Conservation (phyloP, 2,113 vertebrate genomes). For the Neogale vison region DNA sequence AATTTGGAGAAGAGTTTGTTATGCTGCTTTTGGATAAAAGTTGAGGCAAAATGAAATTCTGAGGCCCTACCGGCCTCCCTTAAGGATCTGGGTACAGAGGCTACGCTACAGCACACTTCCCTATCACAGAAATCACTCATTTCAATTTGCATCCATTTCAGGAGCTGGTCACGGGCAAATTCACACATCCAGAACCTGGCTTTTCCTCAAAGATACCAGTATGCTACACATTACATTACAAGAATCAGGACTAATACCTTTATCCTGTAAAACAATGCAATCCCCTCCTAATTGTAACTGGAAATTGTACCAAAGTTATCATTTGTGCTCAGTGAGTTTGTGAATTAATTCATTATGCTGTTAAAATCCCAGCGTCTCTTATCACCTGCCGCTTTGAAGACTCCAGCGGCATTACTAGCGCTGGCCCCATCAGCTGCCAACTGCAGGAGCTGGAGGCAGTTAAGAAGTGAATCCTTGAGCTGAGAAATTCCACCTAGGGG, state of each 20-base stretch:
- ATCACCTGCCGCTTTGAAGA: constrained; percentile 56
- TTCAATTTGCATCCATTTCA: constrained; percentile 82
- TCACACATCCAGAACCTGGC: constrained; percentile 82
- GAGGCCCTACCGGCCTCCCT: constrained; percentile 44
- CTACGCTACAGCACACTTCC: constrained; percentile 62
- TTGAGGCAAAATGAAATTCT: constrained; percentile 65
- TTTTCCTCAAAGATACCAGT: constrained; percentile 82
- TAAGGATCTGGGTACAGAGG: constrained; percentile 63
- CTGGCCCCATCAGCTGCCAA: constrained; percentile 63
- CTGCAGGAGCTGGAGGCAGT: constrained; percentile 74
- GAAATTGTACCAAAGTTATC: constrained; percentile 83
- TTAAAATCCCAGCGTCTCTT: constrained; percentile 80
- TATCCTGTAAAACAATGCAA: constrained; percentile 85
- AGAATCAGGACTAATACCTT: constrained; percentile 83
- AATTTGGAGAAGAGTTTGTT: constrained; percentile 29
- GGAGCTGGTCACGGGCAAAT: constrained; percentile 82
- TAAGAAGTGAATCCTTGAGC: constrained; percentile 75
- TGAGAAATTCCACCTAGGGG: constrained; percentile 74
- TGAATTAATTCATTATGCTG: constrained; percentile 78
- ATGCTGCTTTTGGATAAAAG: constrained; percentile 28
- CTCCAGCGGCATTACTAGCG: constrained; percentile 45
- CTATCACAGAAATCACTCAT: constrained; percentile 77
- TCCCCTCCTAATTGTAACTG: constrained; percentile 80
- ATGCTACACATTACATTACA: constrained; percentile 70
- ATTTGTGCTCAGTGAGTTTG: constrained; percentile 80